Evolutionary conservation across 1,140 invertebrate genomes (phyloP), one percentile per base, ranked within the genome.

Genomic region (Pomacea maculata): DNA sequence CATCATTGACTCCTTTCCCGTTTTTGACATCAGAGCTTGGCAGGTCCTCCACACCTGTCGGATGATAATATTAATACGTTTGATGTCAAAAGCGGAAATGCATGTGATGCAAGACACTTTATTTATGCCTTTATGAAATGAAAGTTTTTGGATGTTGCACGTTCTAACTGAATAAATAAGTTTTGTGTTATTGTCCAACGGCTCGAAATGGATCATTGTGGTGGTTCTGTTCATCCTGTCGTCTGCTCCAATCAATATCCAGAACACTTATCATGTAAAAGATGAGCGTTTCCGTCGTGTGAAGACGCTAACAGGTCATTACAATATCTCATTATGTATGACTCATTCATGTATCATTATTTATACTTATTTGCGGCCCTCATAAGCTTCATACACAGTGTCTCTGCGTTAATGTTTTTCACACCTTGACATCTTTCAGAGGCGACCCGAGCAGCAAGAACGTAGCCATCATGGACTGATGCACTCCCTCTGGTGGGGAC

Each of bases 1-100:
- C 88, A 90, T 90, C 19, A 89, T 73, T 7, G 86, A 88, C 64
- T 90, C 88, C 45, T 79, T 79, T 0, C 89, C 89, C 11, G 87
- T 90, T 80, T 88, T 90, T 14, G 88, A 86, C 63, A 91, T 83
- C 63, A 88, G 82, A 14, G 78, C 81, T 74, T 86, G 85, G 70
- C 88, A 86, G 15, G 80, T 83, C 54, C 72, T 83, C 89, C 89
- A 91, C 15, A 83, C 83, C 89, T 90, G 82, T 17, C 80, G 52
- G 10, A 8, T 61, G 15, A 61, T 4, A 1, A 61, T 61, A 61
- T 61, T 61, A 61, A 11, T 61, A 45, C 34, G 0, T 45, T 45
- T 45, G 34, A 45, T 45, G 34, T 45, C 34, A 45, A 45, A 25
- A 25, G 25, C 34, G 1, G 34, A 45, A 0, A 45, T 45, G 34